Evolutionary conservation across 2,888 invertebrate genomes (phyloP).

Genomic region (Platycnemis pennipes): DNA sequence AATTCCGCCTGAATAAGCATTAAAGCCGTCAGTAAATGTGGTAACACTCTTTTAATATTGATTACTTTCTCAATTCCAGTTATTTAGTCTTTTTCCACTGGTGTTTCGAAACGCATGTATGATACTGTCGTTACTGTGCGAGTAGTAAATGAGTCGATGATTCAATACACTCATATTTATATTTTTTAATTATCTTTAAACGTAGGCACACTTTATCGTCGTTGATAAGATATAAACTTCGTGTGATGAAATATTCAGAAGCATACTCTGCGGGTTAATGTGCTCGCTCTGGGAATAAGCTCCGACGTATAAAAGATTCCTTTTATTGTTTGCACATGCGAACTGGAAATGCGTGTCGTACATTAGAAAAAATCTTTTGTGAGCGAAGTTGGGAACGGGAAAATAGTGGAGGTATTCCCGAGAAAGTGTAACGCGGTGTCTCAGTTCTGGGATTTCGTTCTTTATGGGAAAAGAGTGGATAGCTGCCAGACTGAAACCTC

Average conservation of each 20-base stretch:
- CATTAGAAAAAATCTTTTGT: neutral
- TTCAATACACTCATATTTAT: neutral
- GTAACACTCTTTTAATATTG: too few relatives aligned
- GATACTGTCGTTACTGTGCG: neutral
- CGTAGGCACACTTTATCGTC: neutral
- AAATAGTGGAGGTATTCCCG: neutral
- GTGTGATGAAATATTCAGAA: neutral
- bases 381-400: neutral
- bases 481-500: neutral
- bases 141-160: neutral
- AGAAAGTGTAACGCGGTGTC: neutral
- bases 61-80: too few relatives aligned
- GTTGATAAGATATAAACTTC: too few relatives aligned
- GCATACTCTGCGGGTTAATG: neutral
- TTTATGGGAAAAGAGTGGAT: neutral
- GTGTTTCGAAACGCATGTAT: too few relatives aligned
- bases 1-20: too few relatives aligned
- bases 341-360: neutral
- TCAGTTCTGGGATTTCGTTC: neutral
- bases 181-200: neutral
- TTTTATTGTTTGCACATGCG: neutral
- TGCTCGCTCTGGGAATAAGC: neutral
- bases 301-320: neutral
- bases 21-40: too few relatives aligned
- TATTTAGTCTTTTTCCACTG: too few relatives aligned